phyloP scores from a whole-genome alignment of 2,113 vertebrate species.

The Seriola quinqueradiata region DNA sequence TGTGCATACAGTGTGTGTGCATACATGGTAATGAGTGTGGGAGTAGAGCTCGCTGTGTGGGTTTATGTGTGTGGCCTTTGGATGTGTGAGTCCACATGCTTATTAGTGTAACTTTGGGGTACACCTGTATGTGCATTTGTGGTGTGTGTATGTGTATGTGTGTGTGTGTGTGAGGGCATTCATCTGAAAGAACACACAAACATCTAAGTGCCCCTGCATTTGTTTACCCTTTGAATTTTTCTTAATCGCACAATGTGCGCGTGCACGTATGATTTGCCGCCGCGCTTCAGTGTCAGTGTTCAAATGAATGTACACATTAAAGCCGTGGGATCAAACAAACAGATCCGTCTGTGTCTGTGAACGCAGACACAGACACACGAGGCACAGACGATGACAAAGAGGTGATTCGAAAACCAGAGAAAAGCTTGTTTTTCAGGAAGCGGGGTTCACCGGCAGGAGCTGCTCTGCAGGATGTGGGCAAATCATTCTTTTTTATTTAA shows the following conservation, averaged over 20 bases:
- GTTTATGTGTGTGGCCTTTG: slow-evolving; percentile 35
- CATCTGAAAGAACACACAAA: slow-evolving; percentile 47
- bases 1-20: slow-evolving; percentile 17
- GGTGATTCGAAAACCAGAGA: slow-evolving; percentile 55
- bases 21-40: slow-evolving; percentile 24
- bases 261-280: slow-evolving; percentile 17
- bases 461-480: slow-evolving; percentile 7
- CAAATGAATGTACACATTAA: slow-evolving; percentile 49
- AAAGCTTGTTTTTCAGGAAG: slow-evolving; percentile 47
- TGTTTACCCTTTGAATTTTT: slow-evolving; percentile 58
- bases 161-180: slow-evolving; percentile 44
- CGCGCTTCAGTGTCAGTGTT: neutral
- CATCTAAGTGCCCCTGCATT: slow-evolving; percentile 45
- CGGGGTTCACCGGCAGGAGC: slow-evolving; percentile 19
- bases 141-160: slow-evolving; percentile 7
- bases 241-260: neutral
- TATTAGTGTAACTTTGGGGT: neutral
- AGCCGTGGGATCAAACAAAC: slow-evolving; percentile 55
- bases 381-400: slow-evolving; percentile 49
- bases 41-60: slow-evolving; percentile 2
- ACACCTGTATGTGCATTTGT: neutral
- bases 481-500: slow-evolving; percentile 30
- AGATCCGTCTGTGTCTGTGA: slow-evolving; percentile 45
- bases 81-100: neutral
- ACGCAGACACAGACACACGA: slow-evolving; percentile 28